A percentile compares a stretch with the other conserved stretches of the same genome.
These are phyloP conservation scores for Physocephala rufipes DNA, from an alignment of 2,888 invertebrate genomes.

Conservation along the genomic window DNA sequence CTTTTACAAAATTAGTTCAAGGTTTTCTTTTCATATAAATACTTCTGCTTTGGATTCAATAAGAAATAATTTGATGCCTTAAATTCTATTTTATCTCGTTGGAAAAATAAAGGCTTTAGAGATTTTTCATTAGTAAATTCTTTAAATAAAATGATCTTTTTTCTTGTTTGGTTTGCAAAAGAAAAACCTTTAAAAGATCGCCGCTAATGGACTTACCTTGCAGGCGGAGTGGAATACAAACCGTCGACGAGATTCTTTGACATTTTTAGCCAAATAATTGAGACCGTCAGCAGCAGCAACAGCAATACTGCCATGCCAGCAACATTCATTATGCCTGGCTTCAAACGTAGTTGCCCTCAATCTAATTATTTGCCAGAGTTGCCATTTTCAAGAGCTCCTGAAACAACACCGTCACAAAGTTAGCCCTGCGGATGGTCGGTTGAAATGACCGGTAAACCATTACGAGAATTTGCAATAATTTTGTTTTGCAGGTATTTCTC, in stretches of 20 bases:
- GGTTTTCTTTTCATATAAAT: too few species aligned
- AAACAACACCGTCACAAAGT: conserved; percentile 10
- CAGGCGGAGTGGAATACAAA: background rate
- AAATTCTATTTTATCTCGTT: too few species aligned
- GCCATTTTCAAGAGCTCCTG: conserved; percentile 7
- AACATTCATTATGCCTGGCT: background rate
- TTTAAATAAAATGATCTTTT: background rate
- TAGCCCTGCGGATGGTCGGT: background rate
- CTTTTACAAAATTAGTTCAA: too few species aligned
- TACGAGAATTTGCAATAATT: background rate
- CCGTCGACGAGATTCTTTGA: background rate
- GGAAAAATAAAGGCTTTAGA: too few species aligned
- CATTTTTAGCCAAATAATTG: conserved; percentile 26
- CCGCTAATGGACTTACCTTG: background rate
- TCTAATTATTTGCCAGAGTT: conserved; percentile 36
- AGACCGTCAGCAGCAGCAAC: background rate
- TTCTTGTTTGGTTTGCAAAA: too few species aligned
- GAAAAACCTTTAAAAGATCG: background rate
- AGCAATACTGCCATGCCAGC: background rate
- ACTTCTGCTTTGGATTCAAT: too few species aligned
- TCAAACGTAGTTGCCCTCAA: conserved; percentile 19
- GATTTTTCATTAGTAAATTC: too few species aligned
- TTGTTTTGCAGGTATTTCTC: too few species aligned
- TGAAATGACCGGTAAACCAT: background rate
- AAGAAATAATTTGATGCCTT: too few species aligned